Conservation (phyloP, 2,888 invertebrate genomes). For the Opisthograptis luteolata region DNA sequence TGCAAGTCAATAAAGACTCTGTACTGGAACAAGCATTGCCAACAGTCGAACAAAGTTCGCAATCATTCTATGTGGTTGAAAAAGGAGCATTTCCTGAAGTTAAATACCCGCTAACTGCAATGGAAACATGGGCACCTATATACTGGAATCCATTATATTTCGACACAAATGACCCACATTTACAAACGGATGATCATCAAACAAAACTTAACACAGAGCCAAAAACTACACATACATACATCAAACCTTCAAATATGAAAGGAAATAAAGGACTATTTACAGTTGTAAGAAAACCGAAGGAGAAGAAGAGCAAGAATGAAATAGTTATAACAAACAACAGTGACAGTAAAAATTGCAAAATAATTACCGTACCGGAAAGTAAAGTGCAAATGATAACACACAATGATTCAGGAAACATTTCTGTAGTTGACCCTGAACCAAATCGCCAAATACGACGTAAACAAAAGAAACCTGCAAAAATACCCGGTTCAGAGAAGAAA, state of each 20-base stretch:
- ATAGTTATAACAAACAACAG: neutral
- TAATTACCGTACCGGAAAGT: neutral
- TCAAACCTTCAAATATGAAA: slow-evolving; percentile 9
- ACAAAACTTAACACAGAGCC: slow-evolving; percentile 15
- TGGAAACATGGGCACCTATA: slow-evolving; percentile 61
- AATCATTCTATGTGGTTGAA: slow-evolving; percentile 37
- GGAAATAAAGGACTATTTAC: neutral
- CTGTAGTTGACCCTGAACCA: neutral
- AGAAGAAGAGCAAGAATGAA: slow-evolving; percentile 6
- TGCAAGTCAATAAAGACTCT: slow-evolving; percentile 17
- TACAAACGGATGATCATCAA: slow-evolving; percentile 12
- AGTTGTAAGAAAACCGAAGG: slow-evolving; percentile 2
- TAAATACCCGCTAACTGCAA: slow-evolving; percentile 61
- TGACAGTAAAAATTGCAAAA: neutral
- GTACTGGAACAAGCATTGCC: slow-evolving; percentile 10
- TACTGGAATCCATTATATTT: slow-evolving; percentile 53
- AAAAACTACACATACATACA: slow-evolving; percentile 7
- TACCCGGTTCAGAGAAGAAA: neutral
- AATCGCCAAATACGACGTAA: neutral
- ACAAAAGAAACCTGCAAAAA: neutral
- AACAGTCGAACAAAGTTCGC: slow-evolving; percentile 15
- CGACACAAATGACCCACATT: slow-evolving; percentile 23
- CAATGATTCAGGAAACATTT: neutral
- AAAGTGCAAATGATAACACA: slow-evolving; percentile 2
- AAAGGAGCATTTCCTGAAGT: slow-evolving; percentile 61